Evolutionary conservation across 2,797 vertebrate species (phyloP).

Genomic region (Odontamblyopus lacepedii): DNA sequence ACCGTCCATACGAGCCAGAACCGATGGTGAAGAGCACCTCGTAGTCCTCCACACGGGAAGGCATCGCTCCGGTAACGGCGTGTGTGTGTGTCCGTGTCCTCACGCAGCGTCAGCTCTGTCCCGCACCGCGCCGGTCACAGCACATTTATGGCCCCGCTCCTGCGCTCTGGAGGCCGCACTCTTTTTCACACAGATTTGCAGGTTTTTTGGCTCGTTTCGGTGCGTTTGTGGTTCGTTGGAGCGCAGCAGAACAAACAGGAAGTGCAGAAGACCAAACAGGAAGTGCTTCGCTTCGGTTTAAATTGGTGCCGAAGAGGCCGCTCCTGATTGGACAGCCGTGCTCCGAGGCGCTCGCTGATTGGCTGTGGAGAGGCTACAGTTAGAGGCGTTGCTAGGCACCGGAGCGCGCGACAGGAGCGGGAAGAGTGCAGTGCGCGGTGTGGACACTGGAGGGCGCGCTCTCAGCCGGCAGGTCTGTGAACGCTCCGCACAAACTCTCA

Average conservation of each 20-base stretch:
- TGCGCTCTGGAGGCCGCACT: neutral
- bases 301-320: conserved; percentile 66
- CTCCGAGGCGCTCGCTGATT: conserved; percentile 51
- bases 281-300: conserved; percentile 55
- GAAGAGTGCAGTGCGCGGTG: conserved; percentile 19
- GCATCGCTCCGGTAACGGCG: conserved; percentile 73
- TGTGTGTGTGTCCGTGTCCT: neutral
- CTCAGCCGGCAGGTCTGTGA: too few relatives aligned
- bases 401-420: conserved; percentile 28
- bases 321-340: conserved; percentile 61
- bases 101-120: neutral
- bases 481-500: too few relatives aligned
- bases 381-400: conserved; percentile 54
- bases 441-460: neutral
- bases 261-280: conserved; percentile 30
- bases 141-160: neutral
- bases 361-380: conserved; percentile 43
- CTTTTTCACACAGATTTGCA: neutral
- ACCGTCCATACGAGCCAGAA: conserved; percentile 90
- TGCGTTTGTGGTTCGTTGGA: neutral
- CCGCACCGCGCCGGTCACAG: neutral
- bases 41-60: conserved; percentile 88
- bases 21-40: conserved; percentile 91
- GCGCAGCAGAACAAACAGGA: neutral
- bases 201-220: neutral